Percentiles rank a stretch among this genome's conserved stretches.
Evolutionary conservation across 2,888 invertebrate species (phyloP).

Genomic region (Carcina quercana): DNA sequence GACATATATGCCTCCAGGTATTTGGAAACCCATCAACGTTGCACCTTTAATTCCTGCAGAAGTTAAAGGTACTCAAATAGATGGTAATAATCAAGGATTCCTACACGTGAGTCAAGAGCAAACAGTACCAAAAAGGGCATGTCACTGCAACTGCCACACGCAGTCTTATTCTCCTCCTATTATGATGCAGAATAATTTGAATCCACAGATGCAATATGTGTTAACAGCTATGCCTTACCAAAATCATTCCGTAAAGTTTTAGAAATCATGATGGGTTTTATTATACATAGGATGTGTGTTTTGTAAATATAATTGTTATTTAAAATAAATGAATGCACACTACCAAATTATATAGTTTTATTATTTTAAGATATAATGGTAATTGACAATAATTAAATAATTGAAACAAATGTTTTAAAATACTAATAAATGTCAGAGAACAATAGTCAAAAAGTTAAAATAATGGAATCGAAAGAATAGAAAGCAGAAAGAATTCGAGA

Average conservation of each 20-base stretch:
- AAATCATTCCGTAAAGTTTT: constrained; percentile 20
- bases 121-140: constrained; percentile 19
- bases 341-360: too few species aligned
- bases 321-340: too few species aligned
- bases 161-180: constrained; percentile 12
- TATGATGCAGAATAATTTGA: constrained; percentile 14
- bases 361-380: too few species aligned
- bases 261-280: too few species aligned
- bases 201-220: constrained; percentile 33
- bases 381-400: too few species aligned
- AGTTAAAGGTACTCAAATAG: constrained; percentile 15
- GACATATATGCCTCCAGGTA: constrained; percentile 28
- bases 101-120: constrained; percentile 13
- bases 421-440: too few species aligned
- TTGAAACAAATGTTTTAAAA: too few species aligned
- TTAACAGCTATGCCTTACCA: constrained; percentile 33
- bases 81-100: constrained; percentile 12
- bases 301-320: too few species aligned
- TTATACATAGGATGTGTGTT: too few species aligned
- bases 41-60: constrained; percentile 27
- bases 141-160: constrained; percentile 40
- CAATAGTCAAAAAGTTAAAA: too few species aligned
- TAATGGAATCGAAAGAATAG: too few species aligned
- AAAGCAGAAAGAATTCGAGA: too few species aligned
- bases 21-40: constrained; percentile 41